Conservation (phyloP, 2,113 vertebrate genomes). For the Sterrhoptilus dennistouni region DNA sequence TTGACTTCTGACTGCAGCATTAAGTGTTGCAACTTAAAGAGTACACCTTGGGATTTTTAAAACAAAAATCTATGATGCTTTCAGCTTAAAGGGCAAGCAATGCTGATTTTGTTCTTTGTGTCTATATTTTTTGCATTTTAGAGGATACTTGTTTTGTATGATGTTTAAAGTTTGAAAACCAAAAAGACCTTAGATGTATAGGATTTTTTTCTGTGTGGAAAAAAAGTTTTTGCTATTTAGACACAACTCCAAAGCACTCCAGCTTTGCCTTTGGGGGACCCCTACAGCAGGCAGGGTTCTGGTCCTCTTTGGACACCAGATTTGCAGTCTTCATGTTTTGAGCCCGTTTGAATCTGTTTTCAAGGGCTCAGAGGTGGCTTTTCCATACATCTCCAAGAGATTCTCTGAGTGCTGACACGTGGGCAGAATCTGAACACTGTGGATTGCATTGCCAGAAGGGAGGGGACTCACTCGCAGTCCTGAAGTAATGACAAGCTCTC, state of each 20-base stretch:
- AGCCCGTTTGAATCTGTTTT: not conserved
- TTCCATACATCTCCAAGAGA: not conserved
- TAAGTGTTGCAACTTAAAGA: not conserved
- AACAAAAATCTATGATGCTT: not conserved
- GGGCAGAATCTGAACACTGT: not conserved
- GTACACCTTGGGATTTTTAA: not conserved
- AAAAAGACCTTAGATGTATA: not conserved
- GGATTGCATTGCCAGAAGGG: not conserved
- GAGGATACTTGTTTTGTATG: not conserved
- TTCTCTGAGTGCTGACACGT: not conserved
- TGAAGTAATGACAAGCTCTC: not conserved
- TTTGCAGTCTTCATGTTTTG: not conserved
- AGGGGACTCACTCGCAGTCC: not conserved
- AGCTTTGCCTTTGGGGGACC: not conserved
- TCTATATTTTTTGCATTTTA: not conserved
- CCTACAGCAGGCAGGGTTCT: not conserved
- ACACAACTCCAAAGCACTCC: not conserved
- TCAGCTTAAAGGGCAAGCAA: not conserved
- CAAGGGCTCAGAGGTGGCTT: not conserved
- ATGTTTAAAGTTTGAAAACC: not conserved
- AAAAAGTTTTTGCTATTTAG: not conserved
- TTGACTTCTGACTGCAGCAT: not conserved
- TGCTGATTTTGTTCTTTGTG: not conserved
- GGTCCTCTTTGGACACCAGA: not conserved
- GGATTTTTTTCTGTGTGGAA: not conserved